Evolutionary conservation across 2,888 invertebrate species (phyloP).

Genomic region (Habroteleia sp.): DNA sequence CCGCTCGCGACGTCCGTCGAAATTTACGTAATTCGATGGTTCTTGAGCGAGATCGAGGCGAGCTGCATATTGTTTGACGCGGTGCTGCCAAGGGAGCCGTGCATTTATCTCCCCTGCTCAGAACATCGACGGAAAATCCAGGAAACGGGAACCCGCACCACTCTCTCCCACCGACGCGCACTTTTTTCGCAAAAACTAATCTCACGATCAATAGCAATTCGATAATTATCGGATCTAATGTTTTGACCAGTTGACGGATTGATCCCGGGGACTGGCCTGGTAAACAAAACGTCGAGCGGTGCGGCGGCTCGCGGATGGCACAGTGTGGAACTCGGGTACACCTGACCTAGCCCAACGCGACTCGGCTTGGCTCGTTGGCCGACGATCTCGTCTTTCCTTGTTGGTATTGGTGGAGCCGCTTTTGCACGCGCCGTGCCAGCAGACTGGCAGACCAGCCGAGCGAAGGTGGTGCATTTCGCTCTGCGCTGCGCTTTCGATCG

Average conservation of each 20-base stretch:
- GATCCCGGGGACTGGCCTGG: constrained; percentile 25
- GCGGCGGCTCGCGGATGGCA: constrained; percentile 76
- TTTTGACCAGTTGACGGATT: neutral
- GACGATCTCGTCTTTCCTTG: constrained; percentile 70
- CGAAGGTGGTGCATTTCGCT: constrained; percentile 79
- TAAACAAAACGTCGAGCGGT: constrained; percentile 62
- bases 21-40: constrained; percentile 77
- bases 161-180: neutral
- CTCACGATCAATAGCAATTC: neutral
- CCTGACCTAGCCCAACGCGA: constrained; percentile 81
- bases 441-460: constrained; percentile 72
- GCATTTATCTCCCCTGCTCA: constrained; percentile 47
- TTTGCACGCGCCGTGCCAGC: constrained; percentile 70
- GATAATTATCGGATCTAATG: neutral
- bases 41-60: constrained; percentile 74
- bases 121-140: constrained; percentile 11
- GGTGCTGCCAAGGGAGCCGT: constrained; percentile 1
- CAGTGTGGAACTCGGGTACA: constrained; percentile 80
- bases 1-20: constrained; percentile 36
- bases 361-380: constrained; percentile 76
- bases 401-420: constrained; percentile 73
- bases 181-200: neutral
- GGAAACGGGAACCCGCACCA: neutral
- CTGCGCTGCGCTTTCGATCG: constrained; percentile 81
- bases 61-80: constrained; percentile 59